These are phyloP conservation scores for Vulpes vulpes DNA, from an alignment of 2,113 vertebrate genomes.

Conservation along the genomic window DNA sequence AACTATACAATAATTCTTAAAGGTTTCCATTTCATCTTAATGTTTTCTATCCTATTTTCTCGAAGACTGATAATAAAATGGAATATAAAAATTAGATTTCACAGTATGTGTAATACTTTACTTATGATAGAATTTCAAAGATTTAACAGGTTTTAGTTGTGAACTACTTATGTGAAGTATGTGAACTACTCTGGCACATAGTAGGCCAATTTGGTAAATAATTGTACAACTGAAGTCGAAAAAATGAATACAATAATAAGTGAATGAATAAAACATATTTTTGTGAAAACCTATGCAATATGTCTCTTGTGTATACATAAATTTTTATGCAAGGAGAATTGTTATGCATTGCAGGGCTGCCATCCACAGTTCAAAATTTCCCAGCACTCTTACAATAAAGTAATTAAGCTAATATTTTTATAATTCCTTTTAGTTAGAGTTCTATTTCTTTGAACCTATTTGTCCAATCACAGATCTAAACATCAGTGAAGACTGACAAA, in stretches of 20 bases:
- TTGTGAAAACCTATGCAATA: background rate
- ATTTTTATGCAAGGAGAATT: background rate
- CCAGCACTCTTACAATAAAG: background rate
- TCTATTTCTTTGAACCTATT: background rate
- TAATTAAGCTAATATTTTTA: background rate
- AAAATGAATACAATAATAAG: background rate
- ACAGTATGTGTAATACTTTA: background rate
- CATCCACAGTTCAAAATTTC: background rate
- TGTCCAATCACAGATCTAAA: background rate
- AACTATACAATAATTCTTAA: background rate
- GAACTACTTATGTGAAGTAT: background rate
- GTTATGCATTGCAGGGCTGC: background rate
- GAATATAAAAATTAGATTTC: background rate
- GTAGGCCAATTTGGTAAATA: background rate
- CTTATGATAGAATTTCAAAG: background rate
- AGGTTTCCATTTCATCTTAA: background rate
- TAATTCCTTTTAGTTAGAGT: constrained; percentile 6
- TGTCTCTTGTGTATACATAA: background rate
- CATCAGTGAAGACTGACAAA: background rate
- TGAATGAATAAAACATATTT: background rate
- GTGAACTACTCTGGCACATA: background rate
- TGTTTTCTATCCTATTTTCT: background rate
- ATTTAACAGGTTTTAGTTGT: background rate
- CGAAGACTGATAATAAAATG: background rate
- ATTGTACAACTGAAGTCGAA: background rate